These are phyloP conservation scores for Struthio camelus DNA, from an alignment of 2,113 vertebrate species.

Conservation along the genomic window DNA sequence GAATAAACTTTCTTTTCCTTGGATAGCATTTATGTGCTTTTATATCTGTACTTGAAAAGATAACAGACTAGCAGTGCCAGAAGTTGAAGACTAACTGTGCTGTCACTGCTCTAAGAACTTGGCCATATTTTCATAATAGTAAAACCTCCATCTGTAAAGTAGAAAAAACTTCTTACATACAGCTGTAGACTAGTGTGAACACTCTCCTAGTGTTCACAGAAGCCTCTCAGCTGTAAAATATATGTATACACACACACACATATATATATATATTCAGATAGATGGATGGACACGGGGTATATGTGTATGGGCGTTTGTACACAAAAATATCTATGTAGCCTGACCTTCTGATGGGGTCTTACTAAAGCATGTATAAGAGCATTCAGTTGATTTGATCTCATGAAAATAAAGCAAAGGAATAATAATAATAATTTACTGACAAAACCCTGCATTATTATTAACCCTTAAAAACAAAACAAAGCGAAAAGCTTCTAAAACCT, in stretches of 20 bases:
- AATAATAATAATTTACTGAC: neutral
- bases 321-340: neutral
- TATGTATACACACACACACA: too few relatives aligned
- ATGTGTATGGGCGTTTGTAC: neutral
- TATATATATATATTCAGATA: neutral
- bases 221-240: neutral
- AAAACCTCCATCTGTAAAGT: neutral
- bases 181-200: neutral
- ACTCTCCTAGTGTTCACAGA: neutral
- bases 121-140: neutral
- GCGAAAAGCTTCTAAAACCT: neutral
- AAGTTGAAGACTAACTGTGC: neutral
- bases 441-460: neutral
- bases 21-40: neutral
- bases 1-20: neutral
- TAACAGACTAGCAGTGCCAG: neutral
- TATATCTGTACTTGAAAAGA: neutral
- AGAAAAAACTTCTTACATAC: neutral
- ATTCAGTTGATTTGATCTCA: neutral
- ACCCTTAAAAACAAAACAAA: neutral
- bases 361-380: neutral
- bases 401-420: neutral
- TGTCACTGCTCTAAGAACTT: neutral
- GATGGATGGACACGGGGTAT: neutral
- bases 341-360: neutral